Percentiles rank a stretch among this genome's conserved stretches.
phyloP scores from a whole-genome alignment of 2,797 vertebrate genomes.

The Spinibarbus caldwelli region DNA sequence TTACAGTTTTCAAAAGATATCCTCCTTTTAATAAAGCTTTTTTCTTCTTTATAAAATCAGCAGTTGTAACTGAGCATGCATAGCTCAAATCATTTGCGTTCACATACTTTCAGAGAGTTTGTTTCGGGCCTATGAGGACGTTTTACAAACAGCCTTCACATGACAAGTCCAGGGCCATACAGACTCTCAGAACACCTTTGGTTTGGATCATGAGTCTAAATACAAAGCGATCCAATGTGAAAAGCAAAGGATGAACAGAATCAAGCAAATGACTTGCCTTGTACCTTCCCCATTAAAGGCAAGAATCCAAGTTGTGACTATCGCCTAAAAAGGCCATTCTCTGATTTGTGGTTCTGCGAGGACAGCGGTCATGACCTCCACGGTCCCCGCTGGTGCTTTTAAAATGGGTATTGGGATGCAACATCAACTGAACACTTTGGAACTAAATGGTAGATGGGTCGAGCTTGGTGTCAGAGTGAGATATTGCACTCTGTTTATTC shows the following conservation, averaged over 20 bases:
- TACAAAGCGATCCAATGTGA: background rate
- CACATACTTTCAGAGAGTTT: background rate
- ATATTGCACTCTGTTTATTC: background rate
- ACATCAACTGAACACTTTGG: background rate
- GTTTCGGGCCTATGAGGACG: background rate
- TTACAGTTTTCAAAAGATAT: background rate
- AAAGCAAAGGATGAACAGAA: background rate
- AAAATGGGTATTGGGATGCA: background rate
- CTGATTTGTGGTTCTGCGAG: background rate
- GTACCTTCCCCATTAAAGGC: background rate
- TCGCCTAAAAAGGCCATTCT: background rate
- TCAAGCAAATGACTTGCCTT: background rate
- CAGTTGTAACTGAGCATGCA: background rate
- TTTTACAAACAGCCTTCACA: conserved; percentile 7
- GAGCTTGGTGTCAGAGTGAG: conserved; percentile 7
- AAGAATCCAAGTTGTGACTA: background rate
- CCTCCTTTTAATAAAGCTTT: background rate
- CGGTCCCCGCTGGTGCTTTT: background rate
- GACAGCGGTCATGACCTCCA: background rate
- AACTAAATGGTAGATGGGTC: background rate
- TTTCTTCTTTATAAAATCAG: background rate
- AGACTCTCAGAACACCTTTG: conserved; percentile 12
- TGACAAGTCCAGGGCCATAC: background rate
- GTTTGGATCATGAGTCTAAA: background rate
- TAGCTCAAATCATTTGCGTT: background rate